Conservation (phyloP, 2,888 invertebrate genomes). For the Euzophera pinguis region DNA sequence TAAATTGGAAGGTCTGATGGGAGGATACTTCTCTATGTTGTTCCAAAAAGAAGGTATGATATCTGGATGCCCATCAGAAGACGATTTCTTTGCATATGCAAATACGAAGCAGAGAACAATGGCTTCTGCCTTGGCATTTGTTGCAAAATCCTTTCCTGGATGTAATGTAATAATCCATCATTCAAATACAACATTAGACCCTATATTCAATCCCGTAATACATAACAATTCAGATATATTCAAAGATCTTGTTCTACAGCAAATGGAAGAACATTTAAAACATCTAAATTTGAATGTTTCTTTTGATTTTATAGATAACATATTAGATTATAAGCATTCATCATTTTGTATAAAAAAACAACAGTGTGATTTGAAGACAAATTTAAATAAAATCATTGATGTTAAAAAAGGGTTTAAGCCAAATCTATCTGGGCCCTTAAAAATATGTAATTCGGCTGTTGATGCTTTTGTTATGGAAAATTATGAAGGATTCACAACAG, state of each 20-base stretch:
- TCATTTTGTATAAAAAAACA: constrained; percentile 41
- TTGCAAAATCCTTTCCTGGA: constrained; percentile 46
- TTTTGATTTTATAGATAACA: constrained; percentile 40
- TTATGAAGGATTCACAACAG: constrained; percentile 60
- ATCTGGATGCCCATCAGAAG: constrained; percentile 41
- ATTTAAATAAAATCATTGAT: constrained; percentile 41
- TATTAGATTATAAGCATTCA: constrained; percentile 59
- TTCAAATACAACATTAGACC: constrained; percentile 36
- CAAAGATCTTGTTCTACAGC: constrained; percentile 35
- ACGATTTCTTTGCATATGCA: constrained; percentile 55
- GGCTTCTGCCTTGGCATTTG: constrained; percentile 56
- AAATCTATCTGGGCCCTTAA: constrained; percentile 54
- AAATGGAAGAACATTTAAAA: constrained; percentile 46
- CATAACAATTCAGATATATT: constrained; percentile 51
- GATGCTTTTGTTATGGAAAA: constrained; percentile 68
- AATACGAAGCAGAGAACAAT: constrained; percentile 57
- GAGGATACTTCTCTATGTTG: constrained; percentile 52
- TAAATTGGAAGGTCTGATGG: constrained; percentile 53
- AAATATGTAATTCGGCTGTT: constrained; percentile 54
- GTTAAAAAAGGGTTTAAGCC: constrained; percentile 48
- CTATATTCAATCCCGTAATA: constrained; percentile 54
- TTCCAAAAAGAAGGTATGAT: constrained; percentile 40
- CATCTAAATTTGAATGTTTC: constrained; percentile 41
- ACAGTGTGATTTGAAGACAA: constrained; percentile 47
- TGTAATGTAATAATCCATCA: constrained; percentile 56